Conservation (phyloP, 2,797 vertebrate genomes). For the Pangasius mekongensis region DNA sequence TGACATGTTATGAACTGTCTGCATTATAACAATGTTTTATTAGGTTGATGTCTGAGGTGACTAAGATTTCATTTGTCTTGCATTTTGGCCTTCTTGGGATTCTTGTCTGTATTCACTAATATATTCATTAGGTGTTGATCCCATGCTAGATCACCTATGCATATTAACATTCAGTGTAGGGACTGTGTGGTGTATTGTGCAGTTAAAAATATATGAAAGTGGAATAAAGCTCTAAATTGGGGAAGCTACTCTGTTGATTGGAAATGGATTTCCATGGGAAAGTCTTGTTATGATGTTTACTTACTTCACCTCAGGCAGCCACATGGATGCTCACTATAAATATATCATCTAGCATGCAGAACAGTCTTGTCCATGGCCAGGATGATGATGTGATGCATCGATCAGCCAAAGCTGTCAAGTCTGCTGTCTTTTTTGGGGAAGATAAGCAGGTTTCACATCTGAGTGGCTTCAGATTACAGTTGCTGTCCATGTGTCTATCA, state of each 20-base stretch:
- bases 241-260: constrained; percentile 3
- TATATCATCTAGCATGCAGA: neutral
- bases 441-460: constrained; percentile 70
- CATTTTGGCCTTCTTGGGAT: constrained; percentile 25
- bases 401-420: constrained; percentile 17
- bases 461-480: constrained; percentile 67
- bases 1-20: neutral
- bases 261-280: constrained; percentile 18
- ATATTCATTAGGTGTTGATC: constrained; percentile 11
- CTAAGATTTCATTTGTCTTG: constrained; percentile 1
- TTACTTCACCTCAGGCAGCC: constrained; percentile 23
- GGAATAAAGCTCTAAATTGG: neutral
- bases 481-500: constrained; percentile 59
- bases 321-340: constrained; percentile 21
- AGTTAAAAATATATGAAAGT: neutral
- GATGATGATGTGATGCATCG: constrained; percentile 48
- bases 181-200: neutral
- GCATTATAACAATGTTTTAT: neutral
- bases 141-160: neutral
- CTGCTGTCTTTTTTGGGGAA: constrained; percentile 52
- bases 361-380: neutral
- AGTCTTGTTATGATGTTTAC: constrained; percentile 31
- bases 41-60: neutral
- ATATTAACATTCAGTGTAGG: neutral
- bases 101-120: neutral